phyloP scores from a whole-genome alignment of 2,888 invertebrate species.

The Andrena bicolor region DNA sequence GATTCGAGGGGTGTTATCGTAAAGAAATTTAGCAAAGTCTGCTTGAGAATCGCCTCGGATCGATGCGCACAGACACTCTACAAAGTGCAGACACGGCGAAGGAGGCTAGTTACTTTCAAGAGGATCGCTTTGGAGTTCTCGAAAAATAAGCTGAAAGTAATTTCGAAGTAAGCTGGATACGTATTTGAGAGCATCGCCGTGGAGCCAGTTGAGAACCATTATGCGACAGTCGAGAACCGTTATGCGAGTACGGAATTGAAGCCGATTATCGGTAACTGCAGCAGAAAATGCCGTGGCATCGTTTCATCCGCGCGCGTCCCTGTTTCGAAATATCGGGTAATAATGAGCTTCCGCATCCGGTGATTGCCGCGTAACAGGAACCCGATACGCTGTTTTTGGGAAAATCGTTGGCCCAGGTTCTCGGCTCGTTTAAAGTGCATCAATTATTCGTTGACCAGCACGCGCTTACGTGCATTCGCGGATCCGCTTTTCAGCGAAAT shows the following conservation, averaged over 20 bases:
- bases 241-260: slow-evolving; percentile 36
- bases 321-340: slow-evolving; percentile 70
- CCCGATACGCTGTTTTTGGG: slow-evolving; percentile 56
- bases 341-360: slow-evolving; percentile 67
- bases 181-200: not conserved
- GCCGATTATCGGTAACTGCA: slow-evolving; percentile 46
- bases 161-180: slow-evolving; percentile 10
- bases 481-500: slow-evolving; percentile 57
- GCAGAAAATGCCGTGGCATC: slow-evolving; percentile 61
- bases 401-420: slow-evolving; percentile 44
- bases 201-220: not conserved
- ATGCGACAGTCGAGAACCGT: slow-evolving; percentile 25
- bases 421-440: slow-evolving; percentile 61
- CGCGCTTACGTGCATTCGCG: slow-evolving; percentile 37
- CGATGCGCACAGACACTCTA: too few species aligned
- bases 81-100: too few species aligned
- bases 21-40: too few species aligned
- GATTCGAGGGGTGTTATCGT: too few species aligned
- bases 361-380: slow-evolving; percentile 56
- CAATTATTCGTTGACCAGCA: slow-evolving; percentile 58
- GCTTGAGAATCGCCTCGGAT: too few species aligned
- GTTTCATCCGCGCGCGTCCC: slow-evolving; percentile 60
- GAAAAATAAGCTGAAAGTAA: slow-evolving; percentile 5
- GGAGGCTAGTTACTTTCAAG: too few species aligned
- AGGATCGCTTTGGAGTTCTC: too few species aligned